phyloP scores from a whole-genome alignment of 2,797 vertebrate genomes.

The Sardinella longiceps region DNA sequence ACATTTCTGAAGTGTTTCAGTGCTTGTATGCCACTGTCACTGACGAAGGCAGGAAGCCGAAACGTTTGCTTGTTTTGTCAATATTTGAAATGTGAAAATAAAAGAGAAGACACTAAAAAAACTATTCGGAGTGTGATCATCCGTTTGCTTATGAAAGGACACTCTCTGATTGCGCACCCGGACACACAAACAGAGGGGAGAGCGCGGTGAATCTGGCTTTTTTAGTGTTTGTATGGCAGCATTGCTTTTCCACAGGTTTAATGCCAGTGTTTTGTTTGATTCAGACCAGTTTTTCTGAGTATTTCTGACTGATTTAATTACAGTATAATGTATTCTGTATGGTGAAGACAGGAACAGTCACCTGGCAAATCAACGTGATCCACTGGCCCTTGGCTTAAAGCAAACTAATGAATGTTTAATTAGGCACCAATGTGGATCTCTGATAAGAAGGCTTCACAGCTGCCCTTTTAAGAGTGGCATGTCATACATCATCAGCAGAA shows the following conservation, averaged over 20 bases:
- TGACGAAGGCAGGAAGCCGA: too few species aligned
- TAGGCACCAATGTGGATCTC: not conserved
- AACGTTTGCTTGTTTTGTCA: too few species aligned
- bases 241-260: not conserved
- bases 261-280: not conserved
- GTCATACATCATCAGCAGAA: not conserved
- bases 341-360: not conserved
- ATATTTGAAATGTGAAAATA: too few species aligned
- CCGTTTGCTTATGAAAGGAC: too few species aligned
- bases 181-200: too few species aligned
- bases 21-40: too few species aligned
- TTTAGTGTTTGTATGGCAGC: too few species aligned
- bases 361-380: not conserved
- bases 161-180: too few species aligned
- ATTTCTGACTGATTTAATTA: not conserved
- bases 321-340: not conserved
- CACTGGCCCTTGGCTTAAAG: not conserved
- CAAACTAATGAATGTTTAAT: not conserved
- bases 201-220: too few species aligned
- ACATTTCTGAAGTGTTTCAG: not conserved
- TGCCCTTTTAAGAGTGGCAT: not conserved
- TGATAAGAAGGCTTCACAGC: not conserved
- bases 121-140: too few species aligned
- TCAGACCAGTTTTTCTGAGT: too few species aligned
- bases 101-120: too few species aligned